Evolutionary conservation across 2,888 invertebrate species (phyloP).

Genomic region (Pecten maximus): DNA sequence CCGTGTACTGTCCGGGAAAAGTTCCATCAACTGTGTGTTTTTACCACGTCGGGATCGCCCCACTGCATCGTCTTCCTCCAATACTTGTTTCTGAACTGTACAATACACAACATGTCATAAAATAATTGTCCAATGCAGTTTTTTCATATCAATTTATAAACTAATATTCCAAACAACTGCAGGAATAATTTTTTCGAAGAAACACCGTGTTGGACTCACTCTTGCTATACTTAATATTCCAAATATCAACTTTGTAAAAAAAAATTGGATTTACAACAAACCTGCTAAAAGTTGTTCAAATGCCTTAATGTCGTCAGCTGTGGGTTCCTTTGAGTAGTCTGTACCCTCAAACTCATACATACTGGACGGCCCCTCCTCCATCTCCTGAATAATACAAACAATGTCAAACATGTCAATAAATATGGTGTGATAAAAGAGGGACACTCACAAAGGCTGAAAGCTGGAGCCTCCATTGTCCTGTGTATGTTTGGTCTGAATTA

Average conservation of each 20-base stretch:
- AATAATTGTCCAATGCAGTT: background rate
- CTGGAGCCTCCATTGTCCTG: too few relatives aligned
- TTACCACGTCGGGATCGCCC: slow-evolving; percentile 68
- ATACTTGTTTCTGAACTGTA: slow-evolving; percentile 64
- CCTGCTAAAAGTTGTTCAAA: slow-evolving; percentile 77
- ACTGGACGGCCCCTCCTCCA: slow-evolving; percentile 65
- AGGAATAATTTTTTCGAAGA: too few relatives aligned
- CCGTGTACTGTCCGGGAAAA: slow-evolving; percentile 64
- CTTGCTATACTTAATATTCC: too few relatives aligned
- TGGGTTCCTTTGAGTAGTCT: slow-evolving; percentile 80
- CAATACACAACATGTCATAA: background rate
- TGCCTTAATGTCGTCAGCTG: slow-evolving; percentile 75
- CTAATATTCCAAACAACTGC: too few relatives aligned
- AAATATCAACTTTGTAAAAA: background rate
- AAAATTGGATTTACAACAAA: slow-evolving; percentile 49
- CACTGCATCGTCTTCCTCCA: slow-evolving; percentile 56
- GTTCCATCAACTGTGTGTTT: slow-evolving; percentile 57
- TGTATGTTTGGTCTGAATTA: too few relatives aligned
- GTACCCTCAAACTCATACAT: slow-evolving; percentile 82
- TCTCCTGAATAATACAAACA: slow-evolving; percentile 31
- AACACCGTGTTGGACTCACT: too few relatives aligned
- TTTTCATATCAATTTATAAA: too few relatives aligned
- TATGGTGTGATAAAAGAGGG: background rate
- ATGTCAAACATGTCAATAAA: background rate
- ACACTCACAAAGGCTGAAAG: background rate